phyloP scores from a whole-genome alignment of 2,888 invertebrate species.

The Linnaemya tessellans region DNA sequence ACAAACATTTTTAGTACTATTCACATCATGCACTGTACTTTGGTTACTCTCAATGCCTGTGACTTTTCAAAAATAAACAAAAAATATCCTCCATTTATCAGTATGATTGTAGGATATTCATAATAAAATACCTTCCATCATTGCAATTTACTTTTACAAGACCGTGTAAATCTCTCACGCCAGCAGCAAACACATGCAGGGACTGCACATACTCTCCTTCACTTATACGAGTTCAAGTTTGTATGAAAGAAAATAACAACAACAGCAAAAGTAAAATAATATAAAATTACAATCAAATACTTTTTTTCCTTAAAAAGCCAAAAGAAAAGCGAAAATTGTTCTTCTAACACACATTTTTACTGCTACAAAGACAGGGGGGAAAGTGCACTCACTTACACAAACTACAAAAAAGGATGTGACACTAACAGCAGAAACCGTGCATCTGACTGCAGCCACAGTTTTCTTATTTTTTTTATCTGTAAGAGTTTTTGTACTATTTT shows the following conservation, averaged over 20 bases:
- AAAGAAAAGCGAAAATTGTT: constrained; percentile 66
- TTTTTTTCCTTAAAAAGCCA: constrained; percentile 41
- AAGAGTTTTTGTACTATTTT: constrained; percentile 12
- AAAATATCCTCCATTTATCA: not conserved
- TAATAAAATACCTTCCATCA: not conserved
- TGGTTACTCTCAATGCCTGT: not conserved
- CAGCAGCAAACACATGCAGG: not conserved
- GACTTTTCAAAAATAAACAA: not conserved
- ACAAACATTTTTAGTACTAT: too few species aligned
- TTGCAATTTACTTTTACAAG: not conserved
- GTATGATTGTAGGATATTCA: not conserved
- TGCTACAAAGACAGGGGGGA: constrained; percentile 2
- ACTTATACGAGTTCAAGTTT: not conserved
- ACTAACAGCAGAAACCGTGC: constrained; percentile 15
- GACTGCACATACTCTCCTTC: not conserved
- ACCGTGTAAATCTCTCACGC: not conserved
- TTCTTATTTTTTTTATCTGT: constrained; percentile 28
- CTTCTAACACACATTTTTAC: constrained; percentile 64
- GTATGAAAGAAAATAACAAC: not conserved
- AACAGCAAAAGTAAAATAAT: not conserved
- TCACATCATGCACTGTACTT: not conserved
- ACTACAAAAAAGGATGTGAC: constrained; percentile 34
- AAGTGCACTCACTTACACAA: not conserved
- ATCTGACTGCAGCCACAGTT: constrained; percentile 26
- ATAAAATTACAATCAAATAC: constrained; percentile 29